Conservation (phyloP, 2,888 invertebrate genomes). For the Marronus borbonicus region DNA sequence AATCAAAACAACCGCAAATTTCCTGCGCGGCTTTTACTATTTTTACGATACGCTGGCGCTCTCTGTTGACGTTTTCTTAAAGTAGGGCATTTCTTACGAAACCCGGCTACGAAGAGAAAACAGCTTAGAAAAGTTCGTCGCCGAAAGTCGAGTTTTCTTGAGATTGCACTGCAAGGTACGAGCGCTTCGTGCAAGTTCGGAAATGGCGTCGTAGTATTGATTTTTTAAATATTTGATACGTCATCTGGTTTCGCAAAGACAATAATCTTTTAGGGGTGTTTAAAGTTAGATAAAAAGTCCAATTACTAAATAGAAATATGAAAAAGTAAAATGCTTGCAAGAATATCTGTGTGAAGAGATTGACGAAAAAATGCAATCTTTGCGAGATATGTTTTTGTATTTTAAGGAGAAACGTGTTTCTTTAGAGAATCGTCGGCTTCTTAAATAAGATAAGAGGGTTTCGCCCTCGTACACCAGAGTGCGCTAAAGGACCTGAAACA, state of each 20-base stretch:
- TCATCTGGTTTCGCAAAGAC: neutral
- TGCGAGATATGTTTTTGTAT: slow-evolving; percentile 50
- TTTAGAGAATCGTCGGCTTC: slow-evolving; percentile 55
- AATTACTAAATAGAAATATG: neutral
- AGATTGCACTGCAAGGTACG: slow-evolving; percentile 54
- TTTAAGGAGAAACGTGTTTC: slow-evolving; percentile 53
- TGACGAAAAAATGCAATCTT: slow-evolving; percentile 42
- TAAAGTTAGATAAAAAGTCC: neutral
- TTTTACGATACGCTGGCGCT: slow-evolving; percentile 60
- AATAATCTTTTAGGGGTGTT: neutral
- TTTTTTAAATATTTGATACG: slow-evolving; percentile 30
- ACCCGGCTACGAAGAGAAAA: slow-evolving; percentile 47
- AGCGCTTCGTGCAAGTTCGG: slow-evolving; percentile 61
- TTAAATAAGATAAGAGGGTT: slow-evolving; percentile 65
- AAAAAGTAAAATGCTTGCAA: neutral
- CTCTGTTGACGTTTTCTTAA: slow-evolving; percentile 62
- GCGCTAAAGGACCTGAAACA: slow-evolving; percentile 58
- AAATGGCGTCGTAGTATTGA: slow-evolving; percentile 23
- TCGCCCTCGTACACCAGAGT: slow-evolving; percentile 63
- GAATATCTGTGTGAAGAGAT: neutral
- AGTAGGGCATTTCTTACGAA: slow-evolving; percentile 55
- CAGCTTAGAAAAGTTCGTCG: slow-evolving; percentile 63
- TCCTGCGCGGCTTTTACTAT: slow-evolving; percentile 57
- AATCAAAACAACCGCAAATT: slow-evolving; percentile 70
- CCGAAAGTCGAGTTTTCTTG: slow-evolving; percentile 62